These are phyloP conservation scores for Anoplius nigerrimus DNA, from an alignment of 2,888 invertebrate species.

Conservation along the genomic window DNA sequence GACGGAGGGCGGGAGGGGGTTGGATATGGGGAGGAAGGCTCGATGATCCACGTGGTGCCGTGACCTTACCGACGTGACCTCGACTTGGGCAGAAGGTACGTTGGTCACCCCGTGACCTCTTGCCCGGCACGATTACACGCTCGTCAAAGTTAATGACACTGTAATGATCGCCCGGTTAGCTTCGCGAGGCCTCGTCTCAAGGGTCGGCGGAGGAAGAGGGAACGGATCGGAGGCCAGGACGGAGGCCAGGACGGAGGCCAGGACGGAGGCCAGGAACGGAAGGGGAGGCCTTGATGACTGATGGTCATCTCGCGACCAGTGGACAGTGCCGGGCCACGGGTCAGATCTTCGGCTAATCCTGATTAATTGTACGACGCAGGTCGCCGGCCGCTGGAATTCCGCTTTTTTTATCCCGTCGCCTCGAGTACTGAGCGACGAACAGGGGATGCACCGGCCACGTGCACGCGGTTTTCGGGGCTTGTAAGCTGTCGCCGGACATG, in stretches of 20 bases:
- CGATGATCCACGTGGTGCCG: slow-evolving; percentile 42
- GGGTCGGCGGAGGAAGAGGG: neutral
- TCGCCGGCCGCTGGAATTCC: slow-evolving; percentile 33
- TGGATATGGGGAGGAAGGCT: neutral
- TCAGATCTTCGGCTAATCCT: slow-evolving; percentile 66
- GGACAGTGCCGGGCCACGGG: slow-evolving; percentile 56
- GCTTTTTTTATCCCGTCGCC: slow-evolving; percentile 35
- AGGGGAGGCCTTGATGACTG: slow-evolving; percentile 57
- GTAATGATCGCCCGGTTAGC: slow-evolving; percentile 65
- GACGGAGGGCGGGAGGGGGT: slow-evolving; percentile 23
- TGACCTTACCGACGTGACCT: slow-evolving; percentile 50
- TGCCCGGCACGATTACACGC: slow-evolving; percentile 63
- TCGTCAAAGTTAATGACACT: slow-evolving; percentile 70
- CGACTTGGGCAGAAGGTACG: slow-evolving; percentile 44
- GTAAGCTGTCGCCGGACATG: slow-evolving; percentile 22
- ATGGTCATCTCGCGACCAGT: slow-evolving; percentile 66
- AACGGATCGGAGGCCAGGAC: neutral
- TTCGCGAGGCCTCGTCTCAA: slow-evolving; percentile 38
- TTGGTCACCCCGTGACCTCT: slow-evolving; percentile 50
- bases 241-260: neutral
- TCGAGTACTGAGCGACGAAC: slow-evolving; percentile 20
- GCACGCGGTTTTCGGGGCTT: slow-evolving; percentile 34
- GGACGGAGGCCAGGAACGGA: neutral
- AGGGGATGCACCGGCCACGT: slow-evolving; percentile 34
- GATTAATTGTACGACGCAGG: slow-evolving; percentile 66